phyloP scores from a whole-genome alignment of 2,888 invertebrate genomes.

The Amblyjoppa fuscipennis region DNA sequence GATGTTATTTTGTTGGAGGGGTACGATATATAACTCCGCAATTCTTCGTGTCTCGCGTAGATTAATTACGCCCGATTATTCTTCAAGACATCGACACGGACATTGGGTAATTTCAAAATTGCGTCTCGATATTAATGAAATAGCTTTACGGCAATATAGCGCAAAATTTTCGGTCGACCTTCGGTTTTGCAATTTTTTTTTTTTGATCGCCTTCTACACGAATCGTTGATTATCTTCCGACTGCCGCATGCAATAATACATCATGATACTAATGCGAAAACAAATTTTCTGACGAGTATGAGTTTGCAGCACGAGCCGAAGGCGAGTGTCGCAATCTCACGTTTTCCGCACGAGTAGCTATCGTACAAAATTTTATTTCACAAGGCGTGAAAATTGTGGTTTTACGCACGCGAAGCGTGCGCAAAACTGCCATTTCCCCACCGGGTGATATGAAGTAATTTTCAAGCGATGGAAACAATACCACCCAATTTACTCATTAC shows the following conservation, averaged over 20 bases:
- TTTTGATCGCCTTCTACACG: neutral
- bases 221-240: constrained; percentile 31
- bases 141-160: neutral
- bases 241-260: neutral
- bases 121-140: neutral
- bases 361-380: too few relatives aligned
- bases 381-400: too few relatives aligned
- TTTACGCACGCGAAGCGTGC: too few relatives aligned
- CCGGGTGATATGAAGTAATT: neutral
- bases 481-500: neutral
- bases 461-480: neutral
- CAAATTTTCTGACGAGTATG: too few relatives aligned
- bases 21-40: neutral
- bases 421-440: too few relatives aligned
- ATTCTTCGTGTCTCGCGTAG: constrained; percentile 13
- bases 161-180: neutral
- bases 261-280: too few relatives aligned
- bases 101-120: neutral
- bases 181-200: constrained; percentile 5
- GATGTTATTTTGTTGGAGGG: constrained; percentile 15
- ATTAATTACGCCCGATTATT: constrained; percentile 27
- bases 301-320: too few relatives aligned
- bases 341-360: too few relatives aligned
- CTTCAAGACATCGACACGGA: constrained; percentile 1
- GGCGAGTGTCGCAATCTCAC: too few relatives aligned